Percentiles rank a stretch among this genome's conserved stretches.
Evolutionary conservation across 1,140 invertebrate genomes (phyloP).

Genomic region (Anthonomus grandis): DNA sequence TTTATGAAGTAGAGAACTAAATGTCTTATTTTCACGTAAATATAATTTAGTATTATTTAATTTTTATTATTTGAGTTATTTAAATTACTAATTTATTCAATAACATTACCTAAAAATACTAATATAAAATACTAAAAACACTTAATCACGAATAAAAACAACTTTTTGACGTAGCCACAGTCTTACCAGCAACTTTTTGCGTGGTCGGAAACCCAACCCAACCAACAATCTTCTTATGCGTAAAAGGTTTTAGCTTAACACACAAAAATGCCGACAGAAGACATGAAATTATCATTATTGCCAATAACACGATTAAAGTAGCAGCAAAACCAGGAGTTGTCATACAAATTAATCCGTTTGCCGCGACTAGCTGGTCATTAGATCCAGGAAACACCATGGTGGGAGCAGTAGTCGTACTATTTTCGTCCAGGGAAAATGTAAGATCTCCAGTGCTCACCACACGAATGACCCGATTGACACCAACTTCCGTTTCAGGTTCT

Average conservation of each 20-base stretch:
- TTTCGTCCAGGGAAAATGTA: slow-evolving; percentile 73
- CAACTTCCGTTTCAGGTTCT: slow-evolving; percentile 71
- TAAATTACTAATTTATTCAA: no score
- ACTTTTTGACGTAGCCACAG: slow-evolving; percentile 44
- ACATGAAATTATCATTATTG: slow-evolving; percentile 77
- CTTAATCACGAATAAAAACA: slow-evolving; percentile 55
- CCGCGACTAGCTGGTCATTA: slow-evolving; percentile 49
- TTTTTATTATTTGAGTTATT: no score
- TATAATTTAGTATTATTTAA: no score
- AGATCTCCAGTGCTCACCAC: slow-evolving; percentile 84
- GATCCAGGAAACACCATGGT: slow-evolving; percentile 67
- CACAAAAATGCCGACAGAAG: slow-evolving; percentile 81
- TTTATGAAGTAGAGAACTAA: no score
- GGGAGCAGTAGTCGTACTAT: slow-evolving; percentile 54
- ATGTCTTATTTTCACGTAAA: no score
- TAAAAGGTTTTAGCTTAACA: slow-evolving; percentile 68
- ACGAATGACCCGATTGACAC: slow-evolving; percentile 76
- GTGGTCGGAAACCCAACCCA: slow-evolving; percentile 49
- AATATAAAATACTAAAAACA: no score
- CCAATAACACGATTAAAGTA: slow-evolving; percentile 75
- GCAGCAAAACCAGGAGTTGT: slow-evolving; percentile 86
- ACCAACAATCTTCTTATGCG: slow-evolving; percentile 53
- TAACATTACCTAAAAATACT: no score
- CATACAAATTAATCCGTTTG: slow-evolving; percentile 77
- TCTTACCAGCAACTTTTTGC: slow-evolving; percentile 43